These are phyloP conservation scores for Grammatotria lemairii DNA, from an alignment of 2,113 vertebrate species.

Conservation along the genomic window DNA sequence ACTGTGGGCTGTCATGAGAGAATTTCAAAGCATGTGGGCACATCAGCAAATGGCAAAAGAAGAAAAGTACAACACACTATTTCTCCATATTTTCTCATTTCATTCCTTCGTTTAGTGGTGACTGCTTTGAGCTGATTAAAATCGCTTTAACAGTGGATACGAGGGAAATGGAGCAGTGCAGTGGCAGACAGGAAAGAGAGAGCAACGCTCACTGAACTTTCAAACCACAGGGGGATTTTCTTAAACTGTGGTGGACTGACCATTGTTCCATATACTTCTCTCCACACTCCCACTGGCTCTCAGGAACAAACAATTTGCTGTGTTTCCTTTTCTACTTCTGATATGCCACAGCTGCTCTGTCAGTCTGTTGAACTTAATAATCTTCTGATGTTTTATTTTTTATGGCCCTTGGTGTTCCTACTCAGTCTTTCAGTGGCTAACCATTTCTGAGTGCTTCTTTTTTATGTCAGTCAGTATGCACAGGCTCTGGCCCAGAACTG, in stretches of 20 bases:
- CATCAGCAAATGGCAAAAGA: conserved; percentile 8
- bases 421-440: background rate
- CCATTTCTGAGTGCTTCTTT: background rate
- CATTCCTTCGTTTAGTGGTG: background rate
- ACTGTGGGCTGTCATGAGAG: conserved; percentile 19
- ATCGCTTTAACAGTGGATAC: conserved; percentile 3
- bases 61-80: conserved; percentile 35
- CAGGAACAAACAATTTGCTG: conserved; percentile 29
- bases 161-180: background rate
- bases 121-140: conserved; percentile 23
- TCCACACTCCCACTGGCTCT: background rate
- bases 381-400: background rate
- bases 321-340: conserved; percentile 10
- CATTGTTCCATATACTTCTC: conserved; percentile 13
- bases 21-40: conserved; percentile 30
- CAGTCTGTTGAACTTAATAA: background rate
- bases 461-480: background rate
- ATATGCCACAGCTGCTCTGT: background rate
- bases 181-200: background rate
- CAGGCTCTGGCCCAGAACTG: background rate
- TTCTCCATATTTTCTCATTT: conserved; percentile 29
- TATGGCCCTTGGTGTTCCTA: background rate
- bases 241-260: conserved; percentile 11
- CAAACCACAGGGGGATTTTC: conserved; percentile 17
- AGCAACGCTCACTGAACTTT: background rate